Evolutionary conservation across 2,113 vertebrate genomes (phyloP), one percentile per base, ranked within the genome.

Genomic region (Fulmarus glacialis): DNA sequence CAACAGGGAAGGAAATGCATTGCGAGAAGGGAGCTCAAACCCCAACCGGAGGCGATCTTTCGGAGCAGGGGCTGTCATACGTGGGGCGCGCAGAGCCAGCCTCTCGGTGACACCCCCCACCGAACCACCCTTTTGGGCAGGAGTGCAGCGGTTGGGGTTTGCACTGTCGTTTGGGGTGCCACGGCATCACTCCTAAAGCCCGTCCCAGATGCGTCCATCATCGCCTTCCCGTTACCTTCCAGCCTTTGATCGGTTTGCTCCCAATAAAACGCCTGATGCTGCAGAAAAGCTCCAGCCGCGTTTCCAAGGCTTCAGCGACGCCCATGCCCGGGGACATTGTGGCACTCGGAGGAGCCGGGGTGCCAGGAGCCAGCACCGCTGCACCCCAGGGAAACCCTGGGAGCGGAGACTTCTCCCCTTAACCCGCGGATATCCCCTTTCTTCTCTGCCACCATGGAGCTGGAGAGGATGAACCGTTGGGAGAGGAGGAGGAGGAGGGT

Each of bases 181-280:
- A 53, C 6, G 8, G 8, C 55, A 10, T 19, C 0, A 1, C 32
- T 73, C 77, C 89, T 43, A 63, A 73, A 29, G 15, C 43, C 23
- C 11, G 45, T 64, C 59, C 85, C 71, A 59, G n/a, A 53, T 73
- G 64, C 4, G 38, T 45, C 92, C 32, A 0, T 82, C 92, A 29
- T 4, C 23, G 8, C n/a, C 80, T 19, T 29, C 80, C 38, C 0
- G 2, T 67, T 45, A 6, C 29, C 18, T 47, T 32, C 81, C 85
- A 45, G 43, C 55, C 71, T 89, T 87, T 66, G 50, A 70, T 59
- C 23, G 0, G 0, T 27, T 34, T 4, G 0, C 56, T 80, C 66
- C 86, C 62, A 1, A 36, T 4, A 42, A 52, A 74, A 13, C 34
- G 55, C 72, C 82, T 15, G 64, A n/a, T 8, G 22, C 64, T 47